Evolutionary conservation across 1,140 invertebrate genomes (phyloP).

Genomic region (Diorhabda elongata): DNA sequence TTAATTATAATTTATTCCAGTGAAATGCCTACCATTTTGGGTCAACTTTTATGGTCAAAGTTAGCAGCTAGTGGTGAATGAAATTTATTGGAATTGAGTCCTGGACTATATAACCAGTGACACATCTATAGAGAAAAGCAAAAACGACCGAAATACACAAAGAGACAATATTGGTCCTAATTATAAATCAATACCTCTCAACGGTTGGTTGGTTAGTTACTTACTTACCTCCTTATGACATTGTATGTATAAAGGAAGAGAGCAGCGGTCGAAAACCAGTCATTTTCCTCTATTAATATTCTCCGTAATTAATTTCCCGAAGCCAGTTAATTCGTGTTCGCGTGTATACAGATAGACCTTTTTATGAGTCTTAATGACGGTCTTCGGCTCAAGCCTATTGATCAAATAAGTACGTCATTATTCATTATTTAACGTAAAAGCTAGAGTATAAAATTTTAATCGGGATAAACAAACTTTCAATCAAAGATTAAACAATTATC

Average conservation of each 20-base stretch:
- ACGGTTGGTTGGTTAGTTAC: conserved; percentile 31
- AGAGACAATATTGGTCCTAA: conserved; percentile 37
- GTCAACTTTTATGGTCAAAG: too few species aligned
- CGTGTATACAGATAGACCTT: conserved; percentile 30
- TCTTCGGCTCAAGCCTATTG: conserved; percentile 16
- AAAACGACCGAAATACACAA: conserved; percentile 23
- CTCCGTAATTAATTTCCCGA: conserved; percentile 40
- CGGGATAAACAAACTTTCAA: too few species aligned
- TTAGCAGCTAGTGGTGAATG: too few species aligned
- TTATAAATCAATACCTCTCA: conserved; percentile 45
- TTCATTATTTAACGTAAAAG: not conserved
- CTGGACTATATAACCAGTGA: not conserved
- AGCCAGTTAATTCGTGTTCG: conserved; percentile 37
- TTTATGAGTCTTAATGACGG: conserved; percentile 33
- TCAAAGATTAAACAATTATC: too few species aligned
- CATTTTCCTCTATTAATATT: conserved; percentile 40
- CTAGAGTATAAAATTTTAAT: too few species aligned
- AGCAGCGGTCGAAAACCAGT: conserved; percentile 38
- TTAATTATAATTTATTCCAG: too few species aligned
- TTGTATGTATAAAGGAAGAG: conserved; percentile 32
- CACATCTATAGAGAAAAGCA: conserved; percentile 7
- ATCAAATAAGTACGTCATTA: conserved; percentile 9
- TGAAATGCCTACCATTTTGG: too few species aligned
- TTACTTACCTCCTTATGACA: conserved; percentile 39
- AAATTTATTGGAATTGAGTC: not conserved